Percentiles rank a stretch among this genome's conserved stretches.
Evolutionary conservation across 2,797 vertebrate species (phyloP).

Genomic region (Mergus octosetaceus): DNA sequence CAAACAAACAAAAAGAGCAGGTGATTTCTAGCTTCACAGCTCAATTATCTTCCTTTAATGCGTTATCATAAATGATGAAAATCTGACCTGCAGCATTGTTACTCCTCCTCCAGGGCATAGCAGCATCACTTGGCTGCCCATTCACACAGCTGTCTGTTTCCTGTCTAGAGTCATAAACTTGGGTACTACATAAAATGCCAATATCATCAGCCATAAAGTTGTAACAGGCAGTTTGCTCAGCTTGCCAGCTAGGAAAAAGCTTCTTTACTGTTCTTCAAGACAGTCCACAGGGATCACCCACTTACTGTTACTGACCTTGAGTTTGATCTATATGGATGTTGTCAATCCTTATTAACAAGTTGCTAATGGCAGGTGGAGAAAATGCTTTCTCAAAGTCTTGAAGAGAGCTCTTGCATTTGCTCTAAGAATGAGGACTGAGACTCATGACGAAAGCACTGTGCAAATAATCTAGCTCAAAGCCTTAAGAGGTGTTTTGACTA

Average conservation of each 20-base stretch:
- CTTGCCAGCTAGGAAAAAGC: neutral
- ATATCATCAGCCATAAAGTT: neutral
- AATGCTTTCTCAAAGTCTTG: neutral
- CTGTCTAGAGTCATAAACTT: neutral
- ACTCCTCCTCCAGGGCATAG: neutral
- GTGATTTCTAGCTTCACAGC: neutral
- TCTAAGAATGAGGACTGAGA: neutral
- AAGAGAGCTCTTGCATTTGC: neutral
- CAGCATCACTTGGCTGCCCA: neutral
- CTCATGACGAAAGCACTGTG: neutral
- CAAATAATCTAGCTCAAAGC: neutral
- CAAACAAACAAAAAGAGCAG: too few species aligned
- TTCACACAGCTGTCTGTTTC: neutral
- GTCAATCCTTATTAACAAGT: neutral
- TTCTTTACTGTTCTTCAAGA: neutral
- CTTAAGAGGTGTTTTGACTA: neutral
- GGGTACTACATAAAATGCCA: neutral
- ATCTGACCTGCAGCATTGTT: neutral
- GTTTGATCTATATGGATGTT: neutral
- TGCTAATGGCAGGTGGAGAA: neutral
- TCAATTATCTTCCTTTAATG: slow-evolving; percentile 29
- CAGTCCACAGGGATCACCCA: slow-evolving; percentile 8
- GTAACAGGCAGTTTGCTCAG: neutral
- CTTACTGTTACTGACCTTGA: slow-evolving; percentile 36
- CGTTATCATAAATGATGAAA: neutral